These are phyloP conservation scores for Papilio aristodemus DNA, from an alignment of 1,140 invertebrate genomes.

Conservation along the genomic window DNA sequence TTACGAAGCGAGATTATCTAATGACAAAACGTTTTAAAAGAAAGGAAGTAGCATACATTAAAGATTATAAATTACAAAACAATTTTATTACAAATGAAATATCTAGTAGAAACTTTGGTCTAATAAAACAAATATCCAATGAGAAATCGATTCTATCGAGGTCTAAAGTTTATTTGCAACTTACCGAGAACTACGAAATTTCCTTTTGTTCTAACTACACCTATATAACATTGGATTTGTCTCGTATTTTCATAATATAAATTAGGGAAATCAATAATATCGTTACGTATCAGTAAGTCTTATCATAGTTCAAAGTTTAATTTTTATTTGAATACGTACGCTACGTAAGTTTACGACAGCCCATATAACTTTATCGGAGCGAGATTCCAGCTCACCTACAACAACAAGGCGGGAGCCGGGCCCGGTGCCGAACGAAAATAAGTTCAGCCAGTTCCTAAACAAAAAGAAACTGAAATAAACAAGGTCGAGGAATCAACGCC, in stretches of 20 bases:
- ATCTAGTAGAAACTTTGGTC: neutral
- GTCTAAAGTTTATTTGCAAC: neutral
- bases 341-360: slow-evolving; percentile 37
- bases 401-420: slow-evolving; percentile 55
- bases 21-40: too few relatives aligned
- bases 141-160: neutral
- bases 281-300: neutral
- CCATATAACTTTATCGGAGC: slow-evolving; percentile 42
- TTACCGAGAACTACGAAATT: neutral
- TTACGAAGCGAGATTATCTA: too few relatives aligned
- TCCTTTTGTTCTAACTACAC: neutral
- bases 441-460: slow-evolving; percentile 77
- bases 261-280: neutral
- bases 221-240: neutral
- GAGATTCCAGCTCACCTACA: slow-evolving; percentile 44
- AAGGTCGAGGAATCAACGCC: slow-evolving; percentile 78
- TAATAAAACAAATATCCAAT: neutral
- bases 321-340: slow-evolving; percentile 15
- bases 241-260: neutral
- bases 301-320: slow-evolving; percentile 5
- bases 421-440: slow-evolving; percentile 67
- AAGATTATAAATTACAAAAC: too few relatives aligned
- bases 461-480: slow-evolving; percentile 80
- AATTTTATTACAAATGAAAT: too few relatives aligned
- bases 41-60: too few relatives aligned